These are phyloP conservation scores for Tuta absoluta DNA, from an alignment of 2,888 invertebrate species.

Conservation along the genomic window DNA sequence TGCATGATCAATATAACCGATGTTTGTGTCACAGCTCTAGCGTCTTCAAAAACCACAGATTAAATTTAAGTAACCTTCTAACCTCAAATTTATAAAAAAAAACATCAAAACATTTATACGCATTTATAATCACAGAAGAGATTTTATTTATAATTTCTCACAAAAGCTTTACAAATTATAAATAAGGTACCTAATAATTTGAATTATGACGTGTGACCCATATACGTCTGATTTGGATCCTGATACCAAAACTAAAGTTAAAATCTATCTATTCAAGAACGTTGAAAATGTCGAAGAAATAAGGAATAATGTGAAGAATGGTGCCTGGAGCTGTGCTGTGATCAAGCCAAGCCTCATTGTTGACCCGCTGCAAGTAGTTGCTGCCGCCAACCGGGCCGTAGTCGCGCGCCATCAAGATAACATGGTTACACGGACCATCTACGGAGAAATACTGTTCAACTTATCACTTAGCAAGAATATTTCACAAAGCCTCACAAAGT, in stretches of 20 bases:
- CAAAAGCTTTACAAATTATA: neutral
- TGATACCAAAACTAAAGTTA: conserved; percentile 62
- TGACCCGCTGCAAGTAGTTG: conserved; percentile 81
- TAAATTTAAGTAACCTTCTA: neutral
- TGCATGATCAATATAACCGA: neutral
- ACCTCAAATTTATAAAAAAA: neutral
- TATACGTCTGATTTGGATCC: conserved; percentile 67
- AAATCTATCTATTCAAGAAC: conserved; percentile 79
- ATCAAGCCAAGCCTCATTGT: conserved; percentile 82
- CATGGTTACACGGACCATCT: conserved; percentile 83
- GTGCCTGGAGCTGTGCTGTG: conserved; percentile 81
- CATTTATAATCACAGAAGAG: too few species aligned
- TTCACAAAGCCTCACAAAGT: conserved; percentile 83
- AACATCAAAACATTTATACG: too few species aligned
- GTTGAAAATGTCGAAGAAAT: conserved; percentile 81
- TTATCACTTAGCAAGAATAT: conserved; percentile 86
- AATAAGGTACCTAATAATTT: neutral
- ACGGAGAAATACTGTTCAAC: conserved; percentile 85
- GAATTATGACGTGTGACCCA: conserved; percentile 45
- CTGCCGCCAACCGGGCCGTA: conserved; percentile 86
- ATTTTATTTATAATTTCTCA: too few species aligned
- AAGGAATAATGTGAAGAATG: conserved; percentile 77
- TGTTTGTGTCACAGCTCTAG: neutral
- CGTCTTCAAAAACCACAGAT: too few species aligned
- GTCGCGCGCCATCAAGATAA: conserved; percentile 67